Conservation (phyloP, 2,888 invertebrate genomes). For the Stenurella melanura region DNA sequence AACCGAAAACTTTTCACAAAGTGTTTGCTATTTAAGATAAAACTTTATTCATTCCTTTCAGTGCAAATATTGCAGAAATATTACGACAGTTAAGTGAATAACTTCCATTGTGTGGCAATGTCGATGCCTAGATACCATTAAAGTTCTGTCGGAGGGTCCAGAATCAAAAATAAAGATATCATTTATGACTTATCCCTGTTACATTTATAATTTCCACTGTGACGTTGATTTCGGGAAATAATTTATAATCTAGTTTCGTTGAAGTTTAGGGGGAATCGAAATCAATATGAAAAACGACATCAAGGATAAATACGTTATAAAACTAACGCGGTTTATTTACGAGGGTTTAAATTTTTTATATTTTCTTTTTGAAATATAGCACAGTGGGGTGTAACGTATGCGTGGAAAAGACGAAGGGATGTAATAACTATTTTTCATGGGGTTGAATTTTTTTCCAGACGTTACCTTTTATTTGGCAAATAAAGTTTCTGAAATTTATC, state of each 20-base stretch:
- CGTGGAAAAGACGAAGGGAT: constrained; percentile 23
- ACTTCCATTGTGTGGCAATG: constrained; percentile 46
- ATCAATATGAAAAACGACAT: constrained; percentile 38
- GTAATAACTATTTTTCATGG: constrained; percentile 34
- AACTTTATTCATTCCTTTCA: constrained; percentile 31
- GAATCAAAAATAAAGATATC: constrained; percentile 46
- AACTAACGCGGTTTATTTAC: constrained; percentile 30
- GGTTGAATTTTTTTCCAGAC: constrained; percentile 16
- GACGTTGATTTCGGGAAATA: constrained; percentile 42
- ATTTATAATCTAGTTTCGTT: constrained; percentile 48
- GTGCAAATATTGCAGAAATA: constrained; percentile 50
- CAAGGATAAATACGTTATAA: constrained; percentile 34
- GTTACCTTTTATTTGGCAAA: constrained; percentile 32
- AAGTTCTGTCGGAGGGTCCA: constrained; percentile 35
- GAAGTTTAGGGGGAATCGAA: constrained; percentile 33
- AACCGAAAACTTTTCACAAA: neutral
- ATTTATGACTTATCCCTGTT: constrained; percentile 49
- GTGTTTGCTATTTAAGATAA: constrained; percentile 22
- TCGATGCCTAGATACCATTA: constrained; percentile 41
- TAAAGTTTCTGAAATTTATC: constrained; percentile 24
- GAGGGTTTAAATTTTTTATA: constrained; percentile 51
- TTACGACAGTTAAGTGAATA: constrained; percentile 45
- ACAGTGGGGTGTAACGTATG: constrained; percentile 17
- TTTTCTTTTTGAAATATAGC: constrained; percentile 44
- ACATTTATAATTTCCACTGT: constrained; percentile 43